Conservation (phyloP, 2,888 invertebrate genomes). For the Neelides folsomi region DNA sequence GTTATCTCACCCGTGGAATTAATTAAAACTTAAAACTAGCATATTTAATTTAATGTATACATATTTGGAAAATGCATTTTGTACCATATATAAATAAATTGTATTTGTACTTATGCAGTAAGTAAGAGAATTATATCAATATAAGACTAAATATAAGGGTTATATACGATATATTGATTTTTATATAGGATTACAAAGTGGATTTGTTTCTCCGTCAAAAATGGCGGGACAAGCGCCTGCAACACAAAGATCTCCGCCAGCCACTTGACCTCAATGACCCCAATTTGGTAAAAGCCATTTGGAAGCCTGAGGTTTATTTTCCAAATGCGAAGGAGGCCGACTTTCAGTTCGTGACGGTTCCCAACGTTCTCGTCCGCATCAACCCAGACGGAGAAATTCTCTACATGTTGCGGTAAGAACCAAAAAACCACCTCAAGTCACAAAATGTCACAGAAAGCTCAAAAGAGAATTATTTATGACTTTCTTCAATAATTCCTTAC, state of each 20-base stretch:
- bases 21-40: too few relatives aligned
- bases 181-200: conserved; percentile 33
- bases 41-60: too few relatives aligned
- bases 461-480: too few relatives aligned
- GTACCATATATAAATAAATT: too few relatives aligned
- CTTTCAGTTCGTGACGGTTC: conserved; percentile 43
- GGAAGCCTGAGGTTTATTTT: conserved; percentile 39
- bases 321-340: conserved; percentile 41
- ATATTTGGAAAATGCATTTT: too few relatives aligned
- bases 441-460: too few relatives aligned
- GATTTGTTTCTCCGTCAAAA: conserved; percentile 42
- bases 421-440: too few relatives aligned
- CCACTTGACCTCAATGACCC: conserved; percentile 41
- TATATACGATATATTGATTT: neutral
- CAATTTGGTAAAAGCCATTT: conserved; percentile 40
- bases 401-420: conserved; percentile 41
- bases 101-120: too few relatives aligned
- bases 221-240: conserved; percentile 41
- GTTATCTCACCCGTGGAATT: neutral
- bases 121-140: neutral
- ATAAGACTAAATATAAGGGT: neutral
- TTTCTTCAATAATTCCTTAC: too few relatives aligned
- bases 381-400: conserved; percentile 41
- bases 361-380: conserved; percentile 42
- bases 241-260: conserved; percentile 38